Evolutionary conservation across 2,888 invertebrate genomes (phyloP), one percentile per base, ranked within the genome.

Genomic region (Cataglyphis altisquamis): DNA sequence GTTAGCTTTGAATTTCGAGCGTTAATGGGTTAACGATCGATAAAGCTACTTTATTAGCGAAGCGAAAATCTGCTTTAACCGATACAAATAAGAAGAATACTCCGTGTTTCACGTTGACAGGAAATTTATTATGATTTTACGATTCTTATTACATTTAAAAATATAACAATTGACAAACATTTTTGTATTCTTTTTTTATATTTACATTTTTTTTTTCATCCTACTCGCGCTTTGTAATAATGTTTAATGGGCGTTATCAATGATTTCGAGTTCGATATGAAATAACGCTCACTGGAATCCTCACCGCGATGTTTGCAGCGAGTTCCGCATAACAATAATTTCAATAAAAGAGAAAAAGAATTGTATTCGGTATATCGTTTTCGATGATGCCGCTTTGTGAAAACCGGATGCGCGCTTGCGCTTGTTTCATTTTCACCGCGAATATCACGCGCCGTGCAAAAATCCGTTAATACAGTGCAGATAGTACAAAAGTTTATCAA

Each of bases 81-180:
- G 66, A n/a, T 60, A 60, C 29, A 48, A 36, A n/a, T 60, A 68
- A 60, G 57, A 64, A 66, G 21, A 64, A 39, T 62, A 39, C 3
- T 36, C 12, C 39, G 29, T 67, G 57, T 66, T 66, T 41, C 29
- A 60, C 39, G 60, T 68, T 64, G 60, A 62, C 66, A 62, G 21
- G 8, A 15, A 62, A 52, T 77, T 86, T 85, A 85, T 15, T 63
- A 45, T 62, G 36, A 52, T 60, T 82, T 85, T 85, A 83, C 48
- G 57, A 41, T 57, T 73, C 57, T 41, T 32, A 25, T 70, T 29
- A 3, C 4, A 3, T 18, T 57, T 9, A 45, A 45, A 60, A 25
- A 52, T 45, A 60, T 78, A 15, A 78, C 36, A 12, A 67, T 29
- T n/a, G 32, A 67, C 21, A 52, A 52, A 25, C 39, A 68, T 45